Percentiles rank a stretch among this genome's conserved stretches.
Evolutionary conservation across 2,888 invertebrate genomes (phyloP).

Genomic region (Lamellibrachia columna): DNA sequence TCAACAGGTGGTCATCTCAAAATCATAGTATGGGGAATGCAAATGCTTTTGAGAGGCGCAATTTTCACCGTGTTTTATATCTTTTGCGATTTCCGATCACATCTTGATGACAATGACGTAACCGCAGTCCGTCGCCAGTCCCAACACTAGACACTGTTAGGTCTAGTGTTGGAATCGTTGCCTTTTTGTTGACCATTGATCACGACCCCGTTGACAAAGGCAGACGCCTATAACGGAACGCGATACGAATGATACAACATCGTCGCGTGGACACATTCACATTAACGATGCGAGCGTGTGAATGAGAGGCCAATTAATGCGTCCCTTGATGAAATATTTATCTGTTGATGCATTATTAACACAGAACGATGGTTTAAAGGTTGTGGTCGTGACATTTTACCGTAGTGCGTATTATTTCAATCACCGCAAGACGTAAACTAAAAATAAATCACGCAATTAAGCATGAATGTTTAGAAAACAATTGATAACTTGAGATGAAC

Average conservation of each 20-base stretch:
- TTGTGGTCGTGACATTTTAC: not conserved
- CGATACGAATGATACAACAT: not conserved
- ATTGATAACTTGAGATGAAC: too few species aligned
- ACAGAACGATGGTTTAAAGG: not conserved
- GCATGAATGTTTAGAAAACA: too few species aligned
- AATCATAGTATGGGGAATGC: too few species aligned
- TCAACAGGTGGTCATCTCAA: too few species aligned
- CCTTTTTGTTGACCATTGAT: not conserved
- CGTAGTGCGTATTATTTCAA: too few species aligned
- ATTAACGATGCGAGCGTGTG: not conserved
- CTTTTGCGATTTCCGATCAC: not conserved
- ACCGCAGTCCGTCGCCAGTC: not conserved
- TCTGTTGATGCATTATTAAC: not conserved
- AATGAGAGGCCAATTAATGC: not conserved
- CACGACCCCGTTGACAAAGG: not conserved
- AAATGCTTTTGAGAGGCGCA: too few species aligned
- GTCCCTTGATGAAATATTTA: constrained; percentile 8
- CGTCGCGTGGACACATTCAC: not conserved
- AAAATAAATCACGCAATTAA: too few species aligned
- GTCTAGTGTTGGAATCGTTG: not conserved
- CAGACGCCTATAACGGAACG: not conserved
- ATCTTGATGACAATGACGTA: not conserved
- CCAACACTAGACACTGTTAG: not conserved
- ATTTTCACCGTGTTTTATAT: too few species aligned
- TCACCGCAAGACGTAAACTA: too few species aligned